Percentiles rank a stretch among this genome's conserved stretches.
Conservation (phyloP, 2,797 vertebrate species). For the Chelonia mydas region DNA sequence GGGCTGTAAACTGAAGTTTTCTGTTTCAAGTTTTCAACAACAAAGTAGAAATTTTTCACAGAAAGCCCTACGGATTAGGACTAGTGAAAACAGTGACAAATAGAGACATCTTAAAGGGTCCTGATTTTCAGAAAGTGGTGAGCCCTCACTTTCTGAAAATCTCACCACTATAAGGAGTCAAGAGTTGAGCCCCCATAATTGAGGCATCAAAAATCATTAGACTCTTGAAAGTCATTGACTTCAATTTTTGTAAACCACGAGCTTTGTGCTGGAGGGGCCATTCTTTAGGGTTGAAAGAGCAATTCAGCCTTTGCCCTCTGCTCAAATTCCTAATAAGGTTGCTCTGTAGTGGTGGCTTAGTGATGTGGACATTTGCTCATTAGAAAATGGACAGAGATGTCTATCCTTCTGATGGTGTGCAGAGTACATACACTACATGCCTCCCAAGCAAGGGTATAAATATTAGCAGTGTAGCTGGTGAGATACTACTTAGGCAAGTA, state of each 20-base stretch:
- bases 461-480: too few relatives aligned
- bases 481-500: too few relatives aligned
- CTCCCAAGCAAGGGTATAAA: too few relatives aligned
- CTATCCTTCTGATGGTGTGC: too few relatives aligned
- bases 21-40: background rate
- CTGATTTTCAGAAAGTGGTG: background rate
- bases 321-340: background rate
- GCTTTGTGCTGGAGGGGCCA: rapidly evolving
- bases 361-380: background rate
- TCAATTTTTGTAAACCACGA: background rate
- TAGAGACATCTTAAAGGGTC: background rate
- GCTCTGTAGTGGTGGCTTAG: background rate
- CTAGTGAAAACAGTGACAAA: too few relatives aligned
- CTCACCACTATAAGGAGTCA: background rate
- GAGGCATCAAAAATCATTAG: background rate
- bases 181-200: background rate
- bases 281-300: background rate
- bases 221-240: background rate
- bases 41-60: background rate
- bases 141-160: background rate
- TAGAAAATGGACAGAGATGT: background rate
- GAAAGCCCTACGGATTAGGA: background rate
- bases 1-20: background rate
- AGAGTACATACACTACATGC: too few relatives aligned
- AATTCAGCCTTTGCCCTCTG: background rate